Evolutionary conservation across 2,888 invertebrate genomes (phyloP).

Genomic region (Caenorhabditis japonica): DNA sequence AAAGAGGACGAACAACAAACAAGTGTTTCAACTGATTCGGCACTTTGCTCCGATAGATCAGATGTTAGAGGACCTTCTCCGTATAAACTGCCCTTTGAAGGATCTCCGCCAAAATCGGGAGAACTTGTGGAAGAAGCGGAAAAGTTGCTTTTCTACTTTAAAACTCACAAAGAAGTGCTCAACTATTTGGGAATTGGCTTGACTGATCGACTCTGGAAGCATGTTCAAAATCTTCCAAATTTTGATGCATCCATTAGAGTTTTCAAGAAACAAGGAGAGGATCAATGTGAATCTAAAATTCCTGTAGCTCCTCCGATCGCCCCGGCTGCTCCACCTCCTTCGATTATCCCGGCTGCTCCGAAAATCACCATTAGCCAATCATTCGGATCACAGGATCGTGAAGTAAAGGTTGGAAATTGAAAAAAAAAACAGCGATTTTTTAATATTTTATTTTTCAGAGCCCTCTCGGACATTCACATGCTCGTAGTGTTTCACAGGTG

Average conservation of each 20-base stretch:
- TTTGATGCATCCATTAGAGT: constrained; percentile 31
- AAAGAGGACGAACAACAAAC: constrained; percentile 55
- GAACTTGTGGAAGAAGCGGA: constrained; percentile 63
- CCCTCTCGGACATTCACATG: constrained; percentile 25
- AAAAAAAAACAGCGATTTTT: too few species aligned
- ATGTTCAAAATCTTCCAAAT: constrained; percentile 61
- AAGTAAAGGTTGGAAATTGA: constrained; percentile 2
- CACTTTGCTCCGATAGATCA: constrained; percentile 45
- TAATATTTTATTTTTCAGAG: constrained; percentile 19
- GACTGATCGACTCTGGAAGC: constrained; percentile 61
- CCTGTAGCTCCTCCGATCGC: constrained; percentile 24
- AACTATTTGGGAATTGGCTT: constrained; percentile 65
- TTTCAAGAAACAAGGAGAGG: constrained; percentile 35
- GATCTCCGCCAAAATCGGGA: constrained; percentile 39
- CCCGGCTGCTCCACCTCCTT: constrained; percentile 11
- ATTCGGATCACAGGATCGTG: constrained; percentile 26
- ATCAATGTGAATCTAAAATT: constrained; percentile 4
- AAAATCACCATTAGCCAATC: constrained; percentile 27
- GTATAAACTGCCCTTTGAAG: constrained; percentile 43
- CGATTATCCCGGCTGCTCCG: constrained; percentile 31
- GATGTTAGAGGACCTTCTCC: constrained; percentile 36
- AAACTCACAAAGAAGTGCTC: constrained; percentile 57
- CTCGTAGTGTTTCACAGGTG: constrained; percentile 34
- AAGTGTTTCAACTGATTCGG: constrained; percentile 60
- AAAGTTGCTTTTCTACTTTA: constrained; percentile 62